A percentile compares a stretch with the other conserved stretches of the same genome.
Evolutionary conservation across 2,113 vertebrate genomes (phyloP).

Genomic region (Gadus chalcogrammus): DNA sequence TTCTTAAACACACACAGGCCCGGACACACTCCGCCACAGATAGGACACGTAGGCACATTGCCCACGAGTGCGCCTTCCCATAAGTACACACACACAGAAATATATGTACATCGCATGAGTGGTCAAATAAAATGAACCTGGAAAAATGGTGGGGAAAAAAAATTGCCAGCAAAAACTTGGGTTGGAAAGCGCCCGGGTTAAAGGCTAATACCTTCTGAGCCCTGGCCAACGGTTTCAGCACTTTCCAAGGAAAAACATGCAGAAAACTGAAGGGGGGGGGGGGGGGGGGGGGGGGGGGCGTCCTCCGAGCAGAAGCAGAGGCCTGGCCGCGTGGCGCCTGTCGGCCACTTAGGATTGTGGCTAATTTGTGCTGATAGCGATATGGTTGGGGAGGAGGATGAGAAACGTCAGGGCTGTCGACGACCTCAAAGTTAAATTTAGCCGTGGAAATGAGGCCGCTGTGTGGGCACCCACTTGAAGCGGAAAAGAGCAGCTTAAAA

Average conservation of each 20-base stretch:
- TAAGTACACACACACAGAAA: slow-evolving; percentile 8
- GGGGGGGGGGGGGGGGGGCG: neutral
- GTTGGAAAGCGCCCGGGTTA: slow-evolving; percentile 1
- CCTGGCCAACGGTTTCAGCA: neutral
- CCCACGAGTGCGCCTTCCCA: slow-evolving; percentile 7
- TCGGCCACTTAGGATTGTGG: slow-evolving; percentile 48
- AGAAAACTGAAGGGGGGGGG: no score
- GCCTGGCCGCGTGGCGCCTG: slow-evolving; percentile 10
- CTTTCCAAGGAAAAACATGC: neutral
- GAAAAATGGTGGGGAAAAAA: slow-evolving; percentile 48
- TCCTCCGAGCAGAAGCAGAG: neutral
- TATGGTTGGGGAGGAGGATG: slow-evolving; percentile 41
- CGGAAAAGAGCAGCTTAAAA: slow-evolving; percentile 58
- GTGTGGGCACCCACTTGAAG: slow-evolving; percentile 66
- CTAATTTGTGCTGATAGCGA: slow-evolving; percentile 34
- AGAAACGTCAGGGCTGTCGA: slow-evolving; percentile 52
- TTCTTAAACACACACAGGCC: neutral
- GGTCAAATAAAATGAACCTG: slow-evolving; percentile 61
- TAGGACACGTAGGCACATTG: neutral
- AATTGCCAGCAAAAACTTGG: slow-evolving; percentile 31
- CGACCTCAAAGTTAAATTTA: slow-evolving; percentile 70
- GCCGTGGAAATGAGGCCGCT: slow-evolving; percentile 66
- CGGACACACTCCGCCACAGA: slow-evolving; percentile 16
- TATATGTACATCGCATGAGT: slow-evolving; percentile 50
- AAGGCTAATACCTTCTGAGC: no score